phyloP scores from a whole-genome alignment of 2,797 vertebrate genomes.

The Poecilia velifera region DNA sequence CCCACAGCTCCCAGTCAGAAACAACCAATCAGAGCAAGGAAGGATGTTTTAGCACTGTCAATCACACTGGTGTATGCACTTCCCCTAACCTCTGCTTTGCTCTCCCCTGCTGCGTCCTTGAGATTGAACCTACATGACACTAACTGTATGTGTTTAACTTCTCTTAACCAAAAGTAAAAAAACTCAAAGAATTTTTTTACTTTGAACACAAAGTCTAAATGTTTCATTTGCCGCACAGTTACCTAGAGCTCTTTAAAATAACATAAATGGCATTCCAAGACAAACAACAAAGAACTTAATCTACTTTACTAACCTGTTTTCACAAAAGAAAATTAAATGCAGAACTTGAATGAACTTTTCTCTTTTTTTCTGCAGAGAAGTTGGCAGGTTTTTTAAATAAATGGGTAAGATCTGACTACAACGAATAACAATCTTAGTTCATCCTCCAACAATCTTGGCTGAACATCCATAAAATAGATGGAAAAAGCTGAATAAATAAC shows the following conservation, averaged over 20 bases:
- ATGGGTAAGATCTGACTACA: background rate
- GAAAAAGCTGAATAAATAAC: background rate
- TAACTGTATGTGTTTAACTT: background rate
- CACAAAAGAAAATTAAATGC: background rate
- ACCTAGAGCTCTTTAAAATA: background rate
- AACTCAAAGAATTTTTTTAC: background rate
- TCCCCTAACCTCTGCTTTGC: no score
- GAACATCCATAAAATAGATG: conserved; percentile 11
- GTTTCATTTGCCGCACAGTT: background rate
- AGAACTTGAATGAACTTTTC: background rate
- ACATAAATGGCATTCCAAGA: background rate
- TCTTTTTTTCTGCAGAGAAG: background rate
- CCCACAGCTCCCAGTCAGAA: no score
- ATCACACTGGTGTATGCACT: no score
- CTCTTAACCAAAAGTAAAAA: background rate
- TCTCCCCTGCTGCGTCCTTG: no score
- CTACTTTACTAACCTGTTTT: background rate
- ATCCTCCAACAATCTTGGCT: conserved; percentile 34
- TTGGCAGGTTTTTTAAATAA: background rate
- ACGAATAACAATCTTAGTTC: conserved; percentile 65
- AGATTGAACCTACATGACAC: background rate
- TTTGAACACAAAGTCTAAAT: background rate
- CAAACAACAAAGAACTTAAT: background rate
- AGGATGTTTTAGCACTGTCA: no score
- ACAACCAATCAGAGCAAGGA: no score